phyloP scores from a whole-genome alignment of 92 coral and sea anemone genomes.

The Actinostola sp. region DNA sequence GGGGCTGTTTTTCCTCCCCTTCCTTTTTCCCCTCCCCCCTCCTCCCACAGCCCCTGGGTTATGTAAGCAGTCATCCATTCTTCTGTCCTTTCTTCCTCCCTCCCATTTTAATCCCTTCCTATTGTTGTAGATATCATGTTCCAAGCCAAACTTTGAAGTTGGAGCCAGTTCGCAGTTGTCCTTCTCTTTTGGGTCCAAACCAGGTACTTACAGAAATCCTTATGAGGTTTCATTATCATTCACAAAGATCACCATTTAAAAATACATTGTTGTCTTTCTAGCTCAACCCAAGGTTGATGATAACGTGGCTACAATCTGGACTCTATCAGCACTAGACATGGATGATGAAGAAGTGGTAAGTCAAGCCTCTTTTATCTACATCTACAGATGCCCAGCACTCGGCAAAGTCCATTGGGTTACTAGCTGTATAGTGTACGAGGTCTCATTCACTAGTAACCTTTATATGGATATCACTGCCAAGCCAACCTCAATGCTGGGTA shows the following conservation, averaged over 20 bases:
- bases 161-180: slow-evolving; percentile 85
- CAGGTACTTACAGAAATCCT: slow-evolving; percentile 58
- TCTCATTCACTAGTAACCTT: no score
- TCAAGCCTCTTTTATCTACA: background rate
- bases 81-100: background rate
- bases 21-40: no score
- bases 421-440: no score
- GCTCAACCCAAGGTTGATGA: slow-evolving; percentile 72
- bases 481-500: no score
- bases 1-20: no score
- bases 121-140: slow-evolving; percentile 66
- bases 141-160: slow-evolving; percentile 92
- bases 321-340: slow-evolving; percentile 94
- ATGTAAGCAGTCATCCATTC: background rate
- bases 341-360: slow-evolving; percentile 90
- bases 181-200: slow-evolving; percentile 68
- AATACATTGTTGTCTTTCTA: slow-evolving; percentile 1
- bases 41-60: no score
- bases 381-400: no score
- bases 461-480: no score
- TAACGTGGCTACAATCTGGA: slow-evolving; percentile 92
- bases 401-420: no score
- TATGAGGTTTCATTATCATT: no score
- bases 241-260: no score
- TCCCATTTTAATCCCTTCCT: background rate